Evolutionary conservation across 2,797 vertebrate species (phyloP), one percentile per base, ranked within the genome.

Genomic region (Poeciliopsis infans): DNA sequence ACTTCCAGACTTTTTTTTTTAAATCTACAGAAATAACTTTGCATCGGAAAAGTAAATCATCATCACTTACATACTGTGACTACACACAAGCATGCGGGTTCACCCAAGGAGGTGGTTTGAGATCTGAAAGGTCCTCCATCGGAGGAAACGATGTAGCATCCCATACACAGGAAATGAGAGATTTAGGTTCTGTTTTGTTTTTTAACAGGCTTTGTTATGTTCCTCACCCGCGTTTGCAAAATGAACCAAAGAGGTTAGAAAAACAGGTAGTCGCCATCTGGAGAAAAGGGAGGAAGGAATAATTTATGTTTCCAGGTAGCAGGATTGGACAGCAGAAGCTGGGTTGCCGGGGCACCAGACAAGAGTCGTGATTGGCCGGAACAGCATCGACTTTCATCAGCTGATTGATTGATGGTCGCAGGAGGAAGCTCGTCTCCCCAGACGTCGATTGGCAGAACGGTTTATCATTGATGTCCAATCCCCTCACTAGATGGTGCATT

Each of bases 101-200:
- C 70, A 79, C 80, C 81, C 0, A 72, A 47, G 79, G 84, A 85
- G 89, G 84, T 89, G 85, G 86, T 87, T 55, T 87, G 91, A 87
- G 88, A 81, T 79, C 78, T 87, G 75, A 70, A 69, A 81, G 77
- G 76, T 79, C 78, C 77, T 85, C 75, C 25, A 81, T 81, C 66
- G 81, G 71, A 78, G 36, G 64, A 77, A 88, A 80, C 72, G 47
- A 70, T 83, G 83, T 79, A 87, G 77, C 88, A 86, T 83, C 85
- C 64, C 81, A 68, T 82, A 82, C 86, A 74, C 91, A 92, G 91
- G 90, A 94, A 93, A 92, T 92, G 80, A 92, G 81, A 88, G 87
- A 90, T 87, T 90, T 41, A 8, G 39, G 36, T 39, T 39, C 7
- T 41, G 39, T 84, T 23, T 8, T 51, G 23, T 16, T 47, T 47